These are phyloP conservation scores for Asarcornis scutulata DNA, from an alignment of 2,113 vertebrate genomes.

Conservation along the genomic window DNA sequence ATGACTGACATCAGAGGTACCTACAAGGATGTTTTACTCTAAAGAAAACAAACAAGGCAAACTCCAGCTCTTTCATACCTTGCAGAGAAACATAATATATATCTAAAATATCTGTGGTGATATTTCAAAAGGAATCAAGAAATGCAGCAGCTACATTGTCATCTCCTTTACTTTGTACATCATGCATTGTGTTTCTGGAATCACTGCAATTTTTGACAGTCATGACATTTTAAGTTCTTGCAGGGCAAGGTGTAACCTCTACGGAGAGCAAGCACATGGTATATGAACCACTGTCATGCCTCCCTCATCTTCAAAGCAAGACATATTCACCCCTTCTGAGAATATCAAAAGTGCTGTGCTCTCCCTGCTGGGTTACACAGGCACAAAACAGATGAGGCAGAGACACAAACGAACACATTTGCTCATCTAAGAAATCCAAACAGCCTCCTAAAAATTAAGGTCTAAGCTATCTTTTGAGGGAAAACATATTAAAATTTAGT, in stretches of 20 bases:
- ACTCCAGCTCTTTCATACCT: not conserved
- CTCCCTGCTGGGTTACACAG: slow-evolving; percentile 6
- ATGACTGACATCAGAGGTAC: not conserved
- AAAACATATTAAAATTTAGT: not conserved
- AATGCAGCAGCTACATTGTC: not conserved
- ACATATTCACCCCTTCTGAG: not conserved
- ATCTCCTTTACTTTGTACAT: not conserved
- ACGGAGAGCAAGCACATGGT: not conserved
- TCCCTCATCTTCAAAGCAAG: slow-evolving; percentile 7
- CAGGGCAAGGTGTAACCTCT: slow-evolving; percentile 2
- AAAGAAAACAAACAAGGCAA: not conserved
- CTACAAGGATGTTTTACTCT: not conserved
- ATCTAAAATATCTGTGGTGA: not conserved
- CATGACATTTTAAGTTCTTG: slow-evolving; percentile 3
- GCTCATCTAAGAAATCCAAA: not conserved
- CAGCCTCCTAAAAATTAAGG: slow-evolving; percentile 27
- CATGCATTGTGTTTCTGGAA: not conserved
- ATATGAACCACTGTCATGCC: not conserved
- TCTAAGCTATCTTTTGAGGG: not conserved
- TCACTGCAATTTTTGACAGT: not conserved
- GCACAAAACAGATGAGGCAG: slow-evolving; percentile 10
- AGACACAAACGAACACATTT: not conserved
- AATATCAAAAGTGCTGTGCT: not conserved
- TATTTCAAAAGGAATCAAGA: not conserved
- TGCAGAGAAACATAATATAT: not conserved